These are phyloP conservation scores for Crocodylus rhombifer DNA, from an alignment of 2,797 vertebrate species.

Conservation along the genomic window DNA sequence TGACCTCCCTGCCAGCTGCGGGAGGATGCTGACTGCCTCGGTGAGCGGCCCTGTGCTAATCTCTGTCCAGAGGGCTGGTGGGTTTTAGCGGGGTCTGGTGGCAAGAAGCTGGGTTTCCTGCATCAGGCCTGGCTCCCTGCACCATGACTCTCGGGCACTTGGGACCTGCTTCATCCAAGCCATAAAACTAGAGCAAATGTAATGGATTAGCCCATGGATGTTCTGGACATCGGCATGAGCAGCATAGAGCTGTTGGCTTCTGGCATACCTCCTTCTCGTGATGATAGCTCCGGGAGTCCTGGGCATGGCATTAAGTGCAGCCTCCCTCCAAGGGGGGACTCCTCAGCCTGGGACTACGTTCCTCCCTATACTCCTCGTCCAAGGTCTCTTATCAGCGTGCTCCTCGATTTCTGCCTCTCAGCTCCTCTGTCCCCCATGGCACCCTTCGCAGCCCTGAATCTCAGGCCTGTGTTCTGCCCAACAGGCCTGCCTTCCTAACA, in stretches of 20 bases:
- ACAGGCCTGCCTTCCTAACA: not conserved
- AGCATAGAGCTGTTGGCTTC: not conserved
- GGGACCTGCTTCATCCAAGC: not conserved
- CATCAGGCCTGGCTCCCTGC: not conserved
- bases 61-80: not conserved
- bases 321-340: not conserved
- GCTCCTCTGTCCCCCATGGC: not conserved
- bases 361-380: not conserved
- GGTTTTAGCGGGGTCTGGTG: not conserved
- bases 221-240: not conserved
- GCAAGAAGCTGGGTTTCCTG: not conserved
- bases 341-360: not conserved
- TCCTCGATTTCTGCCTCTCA: not conserved
- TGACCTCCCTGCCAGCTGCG: too few relatives aligned
- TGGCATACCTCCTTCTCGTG: too few relatives aligned
- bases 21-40: too few relatives aligned
- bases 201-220: not conserved
- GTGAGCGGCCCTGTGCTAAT: not conserved
- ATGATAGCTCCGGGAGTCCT: too few relatives aligned
- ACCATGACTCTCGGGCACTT: not conserved
- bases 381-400: not conserved
- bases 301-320: too few relatives aligned
- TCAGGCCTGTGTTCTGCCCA: not conserved
- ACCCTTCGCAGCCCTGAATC: too few relatives aligned
- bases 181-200: not conserved